Percentiles rank a stretch among this genome's conserved stretches.
These are phyloP conservation scores for Neoaliturus tenellus DNA, from an alignment of 2,888 invertebrate genomes.

Conservation along the genomic window DNA sequence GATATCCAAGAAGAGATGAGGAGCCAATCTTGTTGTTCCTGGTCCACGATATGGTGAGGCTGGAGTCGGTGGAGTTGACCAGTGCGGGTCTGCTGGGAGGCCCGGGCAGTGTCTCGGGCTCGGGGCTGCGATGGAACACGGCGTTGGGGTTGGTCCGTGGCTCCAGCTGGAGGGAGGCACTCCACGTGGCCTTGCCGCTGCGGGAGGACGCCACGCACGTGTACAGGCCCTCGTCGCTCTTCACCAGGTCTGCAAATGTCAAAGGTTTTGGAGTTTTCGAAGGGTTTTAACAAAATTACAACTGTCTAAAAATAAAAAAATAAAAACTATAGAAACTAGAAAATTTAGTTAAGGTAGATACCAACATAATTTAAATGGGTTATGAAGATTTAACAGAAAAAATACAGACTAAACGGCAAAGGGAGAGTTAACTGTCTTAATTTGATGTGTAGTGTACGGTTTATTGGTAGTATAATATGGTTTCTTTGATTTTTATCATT, in stretches of 20 bases:
- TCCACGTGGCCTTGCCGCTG: slow-evolving; percentile 94
- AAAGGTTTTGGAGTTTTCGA: too few relatives aligned
- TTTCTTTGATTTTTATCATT: too few relatives aligned
- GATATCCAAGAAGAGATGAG: slow-evolving; percentile 89
- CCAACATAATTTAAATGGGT: too few relatives aligned
- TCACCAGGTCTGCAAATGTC: slow-evolving; percentile 65
- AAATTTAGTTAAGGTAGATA: too few relatives aligned
- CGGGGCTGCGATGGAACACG: slow-evolving; percentile 87
- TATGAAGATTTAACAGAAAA: too few relatives aligned
- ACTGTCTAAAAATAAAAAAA: too few relatives aligned
- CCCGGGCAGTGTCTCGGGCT: slow-evolving; percentile 88
- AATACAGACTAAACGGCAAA: too few relatives aligned
- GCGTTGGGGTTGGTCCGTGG: slow-evolving; percentile 88
- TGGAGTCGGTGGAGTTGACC: slow-evolving; percentile 83
- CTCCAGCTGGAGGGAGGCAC: slow-evolving; percentile 84
- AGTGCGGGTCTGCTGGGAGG: slow-evolving; percentile 87
- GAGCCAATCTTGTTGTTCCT: slow-evolving; percentile 91
- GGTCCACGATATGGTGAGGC: slow-evolving; percentile 89
- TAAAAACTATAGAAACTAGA: too few relatives aligned
- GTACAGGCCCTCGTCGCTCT: slow-evolving; percentile 81
- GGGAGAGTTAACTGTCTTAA: too few relatives aligned
- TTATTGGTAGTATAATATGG: too few relatives aligned
- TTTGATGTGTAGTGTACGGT: too few relatives aligned
- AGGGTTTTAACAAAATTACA: too few relatives aligned
- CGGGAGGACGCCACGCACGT: slow-evolving; percentile 90